These are phyloP conservation scores for Micropterix aruncella DNA, from an alignment of 2,888 invertebrate species.

Conservation along the genomic window DNA sequence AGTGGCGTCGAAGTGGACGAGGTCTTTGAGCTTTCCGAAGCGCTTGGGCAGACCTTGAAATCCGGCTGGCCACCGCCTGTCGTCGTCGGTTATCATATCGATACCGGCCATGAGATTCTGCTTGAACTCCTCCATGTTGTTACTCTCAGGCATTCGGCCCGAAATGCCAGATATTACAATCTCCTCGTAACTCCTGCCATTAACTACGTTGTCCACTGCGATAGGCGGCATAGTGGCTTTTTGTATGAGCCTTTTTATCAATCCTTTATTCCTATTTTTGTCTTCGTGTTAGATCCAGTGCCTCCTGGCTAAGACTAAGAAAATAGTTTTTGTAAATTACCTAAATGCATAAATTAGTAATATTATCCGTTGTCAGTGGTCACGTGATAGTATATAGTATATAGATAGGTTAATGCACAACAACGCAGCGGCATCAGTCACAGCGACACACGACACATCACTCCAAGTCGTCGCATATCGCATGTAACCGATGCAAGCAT, in stretches of 20 bases:
- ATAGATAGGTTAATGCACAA: no score
- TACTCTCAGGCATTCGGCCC: slow-evolving; percentile 82
- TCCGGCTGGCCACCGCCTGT: slow-evolving; percentile 71
- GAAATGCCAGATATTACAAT: slow-evolving; percentile 76
- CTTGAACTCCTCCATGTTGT: slow-evolving; percentile 84
- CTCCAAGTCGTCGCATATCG: no score
- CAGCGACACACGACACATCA: no score
- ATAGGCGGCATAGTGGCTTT: slow-evolving; percentile 24
- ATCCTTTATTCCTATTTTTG: not conserved
- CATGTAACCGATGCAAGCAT: no score
- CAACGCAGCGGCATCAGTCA: no score
- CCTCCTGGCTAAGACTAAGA: not conserved
- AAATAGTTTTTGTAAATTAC: no score
- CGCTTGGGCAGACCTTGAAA: slow-evolving; percentile 68
- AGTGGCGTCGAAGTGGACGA: slow-evolving; percentile 71
- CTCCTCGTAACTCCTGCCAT: slow-evolving; percentile 14
- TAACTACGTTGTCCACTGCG: not conserved
- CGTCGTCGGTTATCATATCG: slow-evolving; percentile 89
- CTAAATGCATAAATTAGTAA: no score
- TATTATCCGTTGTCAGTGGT: no score
- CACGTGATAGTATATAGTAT: no score
- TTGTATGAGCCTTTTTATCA: no score
- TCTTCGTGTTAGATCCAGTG: not conserved
- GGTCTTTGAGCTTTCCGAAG: slow-evolving; percentile 69
- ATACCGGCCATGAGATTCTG: slow-evolving; percentile 79